Evolutionary conservation across 2,113 vertebrate species (phyloP), one percentile per base, ranked within the genome.

Genomic region (Erpornis zantholeuca): DNA sequence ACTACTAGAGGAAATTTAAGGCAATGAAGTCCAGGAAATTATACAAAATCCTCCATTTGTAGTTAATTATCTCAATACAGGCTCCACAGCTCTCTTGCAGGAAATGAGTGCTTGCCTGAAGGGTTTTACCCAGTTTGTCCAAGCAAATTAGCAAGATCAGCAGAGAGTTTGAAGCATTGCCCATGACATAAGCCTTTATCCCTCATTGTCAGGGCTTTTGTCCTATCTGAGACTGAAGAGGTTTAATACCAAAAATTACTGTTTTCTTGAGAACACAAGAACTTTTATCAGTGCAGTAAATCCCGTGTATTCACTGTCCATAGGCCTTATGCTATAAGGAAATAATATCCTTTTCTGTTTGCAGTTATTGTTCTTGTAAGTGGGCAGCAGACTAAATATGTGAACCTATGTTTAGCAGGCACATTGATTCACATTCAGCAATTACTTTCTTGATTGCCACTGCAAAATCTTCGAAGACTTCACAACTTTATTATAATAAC

Each of bases 11-110:
- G 72, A 91, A 94, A 92, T 94, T 79, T 84, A 95, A 86, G 29
- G 38, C 38, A 92, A 86, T 84, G 33, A 91, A 91, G 25, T 63
- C 84, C 72, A 89, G 82, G 91, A 96, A 96, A 94, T 94, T 35
- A 82, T 79, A 92, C 57, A 68, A 75, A 93, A 71, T 56, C 21
- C 35, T 85, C 57, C 53, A 71, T 93, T 94, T 88, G 23, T 49
- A 42, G 61, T 52, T 64, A 76, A 88, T 92, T 92, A 69, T 64
- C 57, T 76, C 75, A 71, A 64, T 63, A 42, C 53, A 94, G 75
- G 40, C 86, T 95, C 88, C 75, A 72, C 52, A 82, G 85, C 36
- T 92, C 45, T 45, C 59, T 88, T 57, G n/a, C 59, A 94, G 63
- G 86, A 95, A 94, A 86, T 57, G 24, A 90, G 20, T 18, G 3